Evolutionary conservation across 2,797 vertebrate species (phyloP).

Genomic region (Anisognathus igniventris): DNA sequence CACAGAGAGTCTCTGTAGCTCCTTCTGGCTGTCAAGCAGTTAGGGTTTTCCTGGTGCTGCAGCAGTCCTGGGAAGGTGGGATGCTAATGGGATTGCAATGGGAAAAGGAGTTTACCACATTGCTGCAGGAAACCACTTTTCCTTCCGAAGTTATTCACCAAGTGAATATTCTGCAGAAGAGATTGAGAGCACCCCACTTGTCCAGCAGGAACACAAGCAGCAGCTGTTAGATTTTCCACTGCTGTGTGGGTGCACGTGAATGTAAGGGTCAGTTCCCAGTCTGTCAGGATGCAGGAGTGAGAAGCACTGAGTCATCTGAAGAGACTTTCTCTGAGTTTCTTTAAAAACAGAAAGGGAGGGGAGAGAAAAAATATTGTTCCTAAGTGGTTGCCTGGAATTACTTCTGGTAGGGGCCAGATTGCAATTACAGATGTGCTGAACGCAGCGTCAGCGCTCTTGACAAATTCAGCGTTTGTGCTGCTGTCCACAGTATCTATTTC

Average conservation of each 20-base stretch:
- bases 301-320: neutral
- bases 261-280: neutral
- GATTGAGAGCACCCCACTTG: neutral
- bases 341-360: neutral
- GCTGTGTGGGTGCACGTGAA: rapidly evolving
- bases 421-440: constrained; percentile 61
- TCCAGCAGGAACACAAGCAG: neutral
- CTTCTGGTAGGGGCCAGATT: constrained; percentile 50
- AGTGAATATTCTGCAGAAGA: neutral
- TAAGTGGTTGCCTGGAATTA: constrained; percentile 34
- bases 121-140: neutral
- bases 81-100: neutral
- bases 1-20: neutral
- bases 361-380: neutral
- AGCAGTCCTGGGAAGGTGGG: neutral
- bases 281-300: neutral
- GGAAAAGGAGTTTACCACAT: neutral
- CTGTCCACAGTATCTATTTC: constrained; percentile 35
- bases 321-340: neutral
- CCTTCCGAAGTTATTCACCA: neutral
- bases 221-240: neutral
- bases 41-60: neutral
- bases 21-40: neutral
- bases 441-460: constrained; percentile 26
- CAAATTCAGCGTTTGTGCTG: constrained; percentile 37